These are phyloP conservation scores for Syngnathus floridae DNA, from an alignment of 2,113 vertebrate species.

Conservation along the genomic window DNA sequence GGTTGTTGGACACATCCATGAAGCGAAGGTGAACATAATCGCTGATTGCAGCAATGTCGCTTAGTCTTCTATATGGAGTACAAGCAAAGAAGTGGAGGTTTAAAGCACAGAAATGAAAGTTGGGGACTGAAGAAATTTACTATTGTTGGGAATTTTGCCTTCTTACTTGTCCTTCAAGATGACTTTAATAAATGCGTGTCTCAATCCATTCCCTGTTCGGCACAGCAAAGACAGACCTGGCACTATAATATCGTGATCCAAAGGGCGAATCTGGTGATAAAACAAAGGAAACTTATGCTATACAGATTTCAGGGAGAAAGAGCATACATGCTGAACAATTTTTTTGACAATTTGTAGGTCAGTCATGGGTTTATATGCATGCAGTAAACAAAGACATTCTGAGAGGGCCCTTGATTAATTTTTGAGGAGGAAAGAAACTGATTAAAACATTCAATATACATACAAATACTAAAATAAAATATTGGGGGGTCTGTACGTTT, in stretches of 20 bases:
- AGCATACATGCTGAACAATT: not conserved
- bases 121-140: not conserved
- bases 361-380: not conserved
- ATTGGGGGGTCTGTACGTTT: too few relatives aligned
- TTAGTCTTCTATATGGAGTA: conserved; percentile 73
- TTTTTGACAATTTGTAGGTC: not conserved
- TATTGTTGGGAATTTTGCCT: not conserved
- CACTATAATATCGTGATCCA: conserved; percentile 72
- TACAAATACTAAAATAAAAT: not conserved
- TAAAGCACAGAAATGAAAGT: too few relatives aligned
- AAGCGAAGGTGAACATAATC: conserved; percentile 83
- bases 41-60: conserved; percentile 74
- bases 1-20: conserved; percentile 85
- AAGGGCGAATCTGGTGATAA: conserved; percentile 30
- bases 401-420: too few relatives aligned
- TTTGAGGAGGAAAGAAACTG: too few relatives aligned
- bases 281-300: not conserved
- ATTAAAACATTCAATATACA: too few relatives aligned
- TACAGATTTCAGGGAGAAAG: not conserved
- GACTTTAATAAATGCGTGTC: conserved; percentile 82
- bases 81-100: not conserved
- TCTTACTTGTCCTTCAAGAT: conserved; percentile 77
- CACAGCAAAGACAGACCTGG: conserved; percentile 80
- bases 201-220: conserved; percentile 77
- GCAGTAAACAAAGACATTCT: too few relatives aligned